A percentile compares a stretch with the other conserved stretches of the same genome.
Conservation (phyloP, 2,888 invertebrate species). For the Nomada ferruginata region DNA sequence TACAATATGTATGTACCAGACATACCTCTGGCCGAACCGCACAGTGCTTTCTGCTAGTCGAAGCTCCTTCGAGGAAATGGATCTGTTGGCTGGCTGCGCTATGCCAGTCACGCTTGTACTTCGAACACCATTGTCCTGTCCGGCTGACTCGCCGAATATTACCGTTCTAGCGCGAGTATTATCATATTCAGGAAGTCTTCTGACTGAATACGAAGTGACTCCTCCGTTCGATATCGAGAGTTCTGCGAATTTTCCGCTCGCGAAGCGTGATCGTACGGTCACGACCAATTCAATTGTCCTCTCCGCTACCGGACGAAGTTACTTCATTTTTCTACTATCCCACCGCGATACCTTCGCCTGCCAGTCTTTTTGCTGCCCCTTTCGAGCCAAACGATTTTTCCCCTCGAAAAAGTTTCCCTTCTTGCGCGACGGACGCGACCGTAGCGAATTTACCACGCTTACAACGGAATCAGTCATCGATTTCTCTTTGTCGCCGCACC, state of each 20-base stretch:
- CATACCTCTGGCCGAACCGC: not conserved
- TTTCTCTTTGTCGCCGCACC: conserved; percentile 26
- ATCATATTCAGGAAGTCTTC: conserved; percentile 66
- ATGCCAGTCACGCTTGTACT: conserved; percentile 62
- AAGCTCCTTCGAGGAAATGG: conserved; percentile 56
- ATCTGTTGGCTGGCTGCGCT: conserved; percentile 44
- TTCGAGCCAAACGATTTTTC: conserved; percentile 38
- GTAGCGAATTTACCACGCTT: conserved; percentile 48
- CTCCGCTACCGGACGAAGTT: not conserved
- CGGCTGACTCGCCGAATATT: conserved; percentile 70
- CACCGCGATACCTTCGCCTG: no score
- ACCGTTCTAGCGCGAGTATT: conserved; percentile 65
- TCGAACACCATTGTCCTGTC: conserved; percentile 59
- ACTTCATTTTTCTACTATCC: no score
- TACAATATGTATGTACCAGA: not conserved
- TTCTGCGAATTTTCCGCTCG: conserved; percentile 27
- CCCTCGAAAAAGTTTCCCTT: conserved; percentile 26
- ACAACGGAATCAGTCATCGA: conserved; percentile 43
- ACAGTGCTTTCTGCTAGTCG: conserved; percentile 31
- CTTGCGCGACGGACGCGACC: conserved; percentile 20
- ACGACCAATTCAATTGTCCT: not conserved
- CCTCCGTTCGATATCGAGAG: conserved; percentile 33
- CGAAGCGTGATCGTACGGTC: not conserved
- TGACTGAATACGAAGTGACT: conserved; percentile 56
- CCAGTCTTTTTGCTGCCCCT: not conserved